These are phyloP conservation scores for Parauchenoglanis ngamensis DNA, from an alignment of 2,797 vertebrate species.

Conservation along the genomic window DNA sequence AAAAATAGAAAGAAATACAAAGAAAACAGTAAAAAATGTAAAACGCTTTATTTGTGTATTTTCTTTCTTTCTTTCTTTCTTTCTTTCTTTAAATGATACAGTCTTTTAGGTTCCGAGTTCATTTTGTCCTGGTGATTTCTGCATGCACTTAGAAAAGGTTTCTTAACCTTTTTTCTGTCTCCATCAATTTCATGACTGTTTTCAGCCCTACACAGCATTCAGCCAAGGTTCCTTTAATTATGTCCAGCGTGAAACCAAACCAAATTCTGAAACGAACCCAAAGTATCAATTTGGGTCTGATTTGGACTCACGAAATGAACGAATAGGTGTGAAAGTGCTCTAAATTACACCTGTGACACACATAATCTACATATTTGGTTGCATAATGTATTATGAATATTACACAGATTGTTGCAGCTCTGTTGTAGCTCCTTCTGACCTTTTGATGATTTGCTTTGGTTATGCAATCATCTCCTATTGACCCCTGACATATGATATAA, in stretches of 20 bases:
- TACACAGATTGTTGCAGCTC: background rate
- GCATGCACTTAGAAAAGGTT: background rate
- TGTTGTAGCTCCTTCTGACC: background rate
- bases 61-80: no score
- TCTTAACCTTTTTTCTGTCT: background rate
- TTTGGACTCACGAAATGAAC: background rate
- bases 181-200: background rate
- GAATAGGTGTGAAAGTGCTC: conserved; percentile 14
- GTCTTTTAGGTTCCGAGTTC: background rate
- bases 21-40: no score
- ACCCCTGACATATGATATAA: conserved; percentile 22
- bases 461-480: conserved; percentile 3
- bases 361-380: background rate
- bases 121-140: background rate
- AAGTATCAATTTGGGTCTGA: background rate
- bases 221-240: background rate
- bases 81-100: background rate
- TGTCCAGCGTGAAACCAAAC: background rate
- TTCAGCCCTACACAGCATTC: background rate
- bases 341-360: conserved; percentile 9
- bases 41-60: no score
- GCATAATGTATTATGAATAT: background rate
- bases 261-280: background rate
- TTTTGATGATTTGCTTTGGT: background rate
- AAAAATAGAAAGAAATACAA: no score